These are phyloP conservation scores for Crypturellus tataupa DNA, from an alignment of 2,797 vertebrate genomes.

Conservation along the genomic window DNA sequence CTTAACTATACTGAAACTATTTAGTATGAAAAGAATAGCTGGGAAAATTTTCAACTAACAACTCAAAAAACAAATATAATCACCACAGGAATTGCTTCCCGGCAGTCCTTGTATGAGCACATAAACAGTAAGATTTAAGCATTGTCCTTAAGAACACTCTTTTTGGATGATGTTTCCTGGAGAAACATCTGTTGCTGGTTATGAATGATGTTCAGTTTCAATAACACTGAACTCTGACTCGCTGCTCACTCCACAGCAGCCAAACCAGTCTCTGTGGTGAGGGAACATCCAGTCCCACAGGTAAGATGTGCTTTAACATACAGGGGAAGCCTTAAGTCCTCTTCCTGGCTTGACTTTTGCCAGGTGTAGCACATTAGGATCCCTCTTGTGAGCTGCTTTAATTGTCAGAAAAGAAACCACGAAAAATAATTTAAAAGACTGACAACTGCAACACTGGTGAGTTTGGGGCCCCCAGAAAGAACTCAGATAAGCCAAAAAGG, in stretches of 20 bases:
- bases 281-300: neutral
- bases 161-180: neutral
- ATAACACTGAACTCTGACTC: neutral
- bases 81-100: neutral
- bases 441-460: neutral
- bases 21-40: neutral
- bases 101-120: neutral
- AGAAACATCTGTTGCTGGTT: neutral
- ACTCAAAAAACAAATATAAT: neutral
- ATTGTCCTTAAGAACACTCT: neutral
- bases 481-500: fast-evolving
- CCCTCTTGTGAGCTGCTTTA: neutral
- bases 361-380: neutral
- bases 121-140: neutral
- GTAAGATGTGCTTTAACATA: neutral
- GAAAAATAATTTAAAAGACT: neutral
- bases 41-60: neutral
- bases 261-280: neutral
- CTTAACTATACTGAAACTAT: neutral
- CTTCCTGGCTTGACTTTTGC: neutral
- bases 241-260: neutral
- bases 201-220: neutral
- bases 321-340: neutral
- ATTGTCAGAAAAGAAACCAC: neutral
- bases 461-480: neutral